Base-by-base conservation (phyloP, 1,140 invertebrate genomes). In the Drosophila rufa region DNA sequence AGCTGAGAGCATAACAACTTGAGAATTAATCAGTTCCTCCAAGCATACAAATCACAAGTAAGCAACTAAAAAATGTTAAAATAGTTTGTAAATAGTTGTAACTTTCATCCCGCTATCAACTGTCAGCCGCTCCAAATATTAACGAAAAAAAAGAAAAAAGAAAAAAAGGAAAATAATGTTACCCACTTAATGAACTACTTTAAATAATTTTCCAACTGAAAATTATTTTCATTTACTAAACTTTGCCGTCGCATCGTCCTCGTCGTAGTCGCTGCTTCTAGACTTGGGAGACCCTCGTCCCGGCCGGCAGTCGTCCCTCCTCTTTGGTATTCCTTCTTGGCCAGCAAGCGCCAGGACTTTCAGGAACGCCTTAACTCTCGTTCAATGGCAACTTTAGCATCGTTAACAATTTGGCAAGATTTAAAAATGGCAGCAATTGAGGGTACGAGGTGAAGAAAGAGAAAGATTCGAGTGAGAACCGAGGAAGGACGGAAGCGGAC, bases 391-490 rank as follows among this genome's bases (percentile, higher is more conserved):
- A 87, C 84, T 87, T 87, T 84, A 70, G 81, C 84, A 83, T 89
- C 84, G 84, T 90, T 87, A 87, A 87, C 84, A 87, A 87, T 87
- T 87, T 87, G 84, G 84, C 84, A 87, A 89, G 84, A 87, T 87
- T 87, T 87, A 89, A 84, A 89, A 89, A 84, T 89, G 85, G 61
- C 77, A 68, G 61, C 53, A 61, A 78, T 79, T 65, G 75, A 71
- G 75, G 75, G 64, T 30, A 58, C 27, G 40, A 60, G 61, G 43
- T 57, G 71, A 40, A 60, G 69, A 47, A 38, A 46, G 53, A 36
- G 25, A 43, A 33, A 55, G 47, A 50, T 66, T 58, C 22, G 42
- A 43, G n/a, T n/a, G 50, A 27, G 40, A 17, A 19, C 12, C 40
- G 40, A 5, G 40, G n/a, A 46, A 30, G 14, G 15, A 40, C 11